Base-by-base conservation (phyloP, 2,888 invertebrate species). In the Apotomis turbidana region DNA sequence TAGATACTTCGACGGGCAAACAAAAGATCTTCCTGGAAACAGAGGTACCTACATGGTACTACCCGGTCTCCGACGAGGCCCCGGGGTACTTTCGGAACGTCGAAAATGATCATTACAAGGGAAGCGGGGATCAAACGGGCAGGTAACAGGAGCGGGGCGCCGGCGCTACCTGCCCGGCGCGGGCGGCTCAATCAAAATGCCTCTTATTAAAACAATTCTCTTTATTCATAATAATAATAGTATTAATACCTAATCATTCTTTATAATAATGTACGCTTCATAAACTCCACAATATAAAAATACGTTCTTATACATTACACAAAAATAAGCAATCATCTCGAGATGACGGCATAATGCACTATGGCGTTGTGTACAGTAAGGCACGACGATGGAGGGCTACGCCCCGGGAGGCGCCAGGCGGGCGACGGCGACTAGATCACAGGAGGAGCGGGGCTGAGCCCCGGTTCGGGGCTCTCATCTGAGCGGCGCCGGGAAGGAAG, bases 351-450 rank as follows among this genome's bases (percentile, higher is more conserved):
- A 82, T 93, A 91, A 93, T 92, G 92, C 93, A 93, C 93, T 91
- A 90, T 90, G 93, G 90, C 92, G 90, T 87, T 87, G 88, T 92
- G 88, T 88, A 88, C 84, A 80, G 86, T 93, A 93, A 93, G 92
- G 93, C 93, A 93, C 93, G 88, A 84, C 87, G 87, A 86, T 88
- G 82, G 78, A 87, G 90, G 91, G 90, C 90, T 93, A 93, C 88
- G 93, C 92, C 91, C 91, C 90, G 82, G 92, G 90, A 84, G 92
- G 90, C 91, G 90, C 91, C 90, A 87, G 84, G 87, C 86, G 86
- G 90, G 90, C 90, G 91, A 85, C 90, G 87, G 88, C 90, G 93
- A 93, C 92, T 92, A 93, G 93, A 93, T 93, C 93, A 93, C 93
- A 91, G 90, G 80, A 85, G 82, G 79, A 83, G 79, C 83, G 87